Conservation (phyloP, 2,888 invertebrate genomes). For the Ditula angustiorana region DNA sequence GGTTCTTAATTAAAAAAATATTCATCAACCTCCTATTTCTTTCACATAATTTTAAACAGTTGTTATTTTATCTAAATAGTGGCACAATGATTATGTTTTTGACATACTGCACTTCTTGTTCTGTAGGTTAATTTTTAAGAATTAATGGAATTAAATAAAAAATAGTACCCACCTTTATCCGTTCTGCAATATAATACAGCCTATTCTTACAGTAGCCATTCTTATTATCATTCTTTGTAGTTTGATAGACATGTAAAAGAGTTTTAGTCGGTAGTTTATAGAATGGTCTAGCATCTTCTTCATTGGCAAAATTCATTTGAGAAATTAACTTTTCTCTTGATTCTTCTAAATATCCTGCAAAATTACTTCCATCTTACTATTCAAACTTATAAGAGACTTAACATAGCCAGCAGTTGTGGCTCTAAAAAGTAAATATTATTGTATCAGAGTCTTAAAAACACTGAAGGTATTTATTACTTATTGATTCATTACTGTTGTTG, state of each 20-base stretch:
- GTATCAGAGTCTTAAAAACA: not conserved
- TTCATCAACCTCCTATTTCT: no score
- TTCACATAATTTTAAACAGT: no score
- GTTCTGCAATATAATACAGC: constrained; percentile 84
- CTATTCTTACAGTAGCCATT: constrained; percentile 78
- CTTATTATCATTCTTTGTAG: constrained; percentile 69
- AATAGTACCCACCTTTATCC: constrained; percentile 65
- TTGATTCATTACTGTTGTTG: not conserved
- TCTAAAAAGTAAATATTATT: no score
- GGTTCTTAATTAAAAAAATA: no score
- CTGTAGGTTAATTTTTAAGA: no score
- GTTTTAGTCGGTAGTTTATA: constrained; percentile 70
- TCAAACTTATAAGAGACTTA: no score
- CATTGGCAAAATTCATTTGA: constrained; percentile 69
- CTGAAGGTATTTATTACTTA: not conserved
- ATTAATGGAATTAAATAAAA: no score
- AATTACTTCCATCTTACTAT: constrained; percentile 1
- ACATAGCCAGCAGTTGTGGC: no score
- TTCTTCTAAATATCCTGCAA: constrained; percentile 52
- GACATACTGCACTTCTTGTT: no score
- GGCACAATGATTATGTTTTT: not conserved
- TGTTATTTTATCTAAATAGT: no score
- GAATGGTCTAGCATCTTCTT: constrained; percentile 83
- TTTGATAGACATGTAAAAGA: constrained; percentile 63
- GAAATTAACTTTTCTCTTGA: constrained; percentile 70